Evolutionary conservation across 2,797 vertebrate genomes (phyloP).

Genomic region (Sandelia bainsii): DNA sequence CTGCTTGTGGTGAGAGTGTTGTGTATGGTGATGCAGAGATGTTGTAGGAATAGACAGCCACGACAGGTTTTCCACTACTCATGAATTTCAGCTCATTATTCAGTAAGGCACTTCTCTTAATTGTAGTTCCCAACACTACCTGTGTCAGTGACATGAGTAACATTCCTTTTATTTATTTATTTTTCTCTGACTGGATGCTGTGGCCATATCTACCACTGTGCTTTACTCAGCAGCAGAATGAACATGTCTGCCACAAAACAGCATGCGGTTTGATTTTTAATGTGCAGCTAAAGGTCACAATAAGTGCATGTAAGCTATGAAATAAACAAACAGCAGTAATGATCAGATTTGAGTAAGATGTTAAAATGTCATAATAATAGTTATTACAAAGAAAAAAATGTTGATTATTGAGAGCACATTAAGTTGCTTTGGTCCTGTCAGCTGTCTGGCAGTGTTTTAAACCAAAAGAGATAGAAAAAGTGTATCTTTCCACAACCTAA

Average conservation of each 20-base stretch:
- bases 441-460: constrained; percentile 19
- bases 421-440: constrained; percentile 8
- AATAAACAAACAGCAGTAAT: constrained; percentile 12
- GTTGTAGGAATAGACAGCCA: constrained; percentile 29
- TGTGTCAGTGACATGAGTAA: constrained; percentile 32
- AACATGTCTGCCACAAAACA: background rate
- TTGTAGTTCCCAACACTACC: constrained; percentile 51
- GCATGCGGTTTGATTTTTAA: constrained; percentile 1
- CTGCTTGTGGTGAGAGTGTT: constrained; percentile 15
- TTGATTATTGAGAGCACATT: constrained; percentile 1
- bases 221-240: background rate
- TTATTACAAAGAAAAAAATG: constrained; percentile 3
- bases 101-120: constrained; percentile 46
- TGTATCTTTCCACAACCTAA: background rate
- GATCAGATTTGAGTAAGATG: constrained; percentile 14
- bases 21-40: constrained; percentile 26
- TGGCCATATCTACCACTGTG: background rate
- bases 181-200: constrained; percentile 1
- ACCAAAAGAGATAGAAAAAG: background rate
- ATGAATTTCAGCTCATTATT: constrained; percentile 51
- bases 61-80: constrained; percentile 30
- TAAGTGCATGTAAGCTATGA: constrained; percentile 6
- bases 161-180: constrained; percentile 9
- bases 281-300: background rate
- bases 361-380: constrained; percentile 20